Evolutionary conservation across 53 echinoderm and acorn worm species (phyloP).

Genomic region (Apostichopus leukothele): DNA sequence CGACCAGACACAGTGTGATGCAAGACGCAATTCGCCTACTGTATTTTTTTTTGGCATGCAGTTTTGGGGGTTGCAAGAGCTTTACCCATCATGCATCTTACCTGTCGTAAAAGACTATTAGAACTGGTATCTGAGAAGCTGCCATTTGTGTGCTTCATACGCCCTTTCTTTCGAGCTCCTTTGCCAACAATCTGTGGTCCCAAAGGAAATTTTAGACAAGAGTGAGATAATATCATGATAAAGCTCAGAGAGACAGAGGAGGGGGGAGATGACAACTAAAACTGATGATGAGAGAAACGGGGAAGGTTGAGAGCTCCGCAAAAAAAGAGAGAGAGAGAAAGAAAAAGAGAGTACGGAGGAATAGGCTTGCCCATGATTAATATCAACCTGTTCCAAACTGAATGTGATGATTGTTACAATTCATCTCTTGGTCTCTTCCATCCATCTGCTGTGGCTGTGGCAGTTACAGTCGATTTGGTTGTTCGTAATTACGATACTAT

Average conservation of each 20-base stretch:
- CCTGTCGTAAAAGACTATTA: conserved; percentile 96
- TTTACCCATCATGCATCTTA: conserved; percentile 51
- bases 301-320: neutral
- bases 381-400: neutral
- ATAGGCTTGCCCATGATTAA: neutral
- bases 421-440: too few species aligned
- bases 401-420: too few species aligned
- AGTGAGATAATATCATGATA: conserved; percentile 31
- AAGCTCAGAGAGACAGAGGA: neutral
- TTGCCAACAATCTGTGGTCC: conserved; percentile 67
- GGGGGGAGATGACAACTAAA: neutral
- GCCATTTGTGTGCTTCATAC: conserved; percentile 86
- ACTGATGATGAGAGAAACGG: neutral
- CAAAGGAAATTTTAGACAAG: conserved; percentile 13
- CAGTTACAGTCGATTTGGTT: too few species aligned
- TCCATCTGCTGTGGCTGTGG: too few species aligned
- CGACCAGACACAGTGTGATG: neutral
- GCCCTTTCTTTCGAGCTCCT: conserved; percentile 90
- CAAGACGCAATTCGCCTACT: neutral
- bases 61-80: neutral
- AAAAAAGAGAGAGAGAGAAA: neutral
- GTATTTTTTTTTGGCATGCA: neutral
- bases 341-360: neutral
- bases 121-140: conserved; percentile 99
- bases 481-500: too few species aligned